A percentile compares a stretch with the other conserved stretches of the same genome.
Conservation (phyloP, 2,797 vertebrate genomes). For the Nasua narica region DNA sequence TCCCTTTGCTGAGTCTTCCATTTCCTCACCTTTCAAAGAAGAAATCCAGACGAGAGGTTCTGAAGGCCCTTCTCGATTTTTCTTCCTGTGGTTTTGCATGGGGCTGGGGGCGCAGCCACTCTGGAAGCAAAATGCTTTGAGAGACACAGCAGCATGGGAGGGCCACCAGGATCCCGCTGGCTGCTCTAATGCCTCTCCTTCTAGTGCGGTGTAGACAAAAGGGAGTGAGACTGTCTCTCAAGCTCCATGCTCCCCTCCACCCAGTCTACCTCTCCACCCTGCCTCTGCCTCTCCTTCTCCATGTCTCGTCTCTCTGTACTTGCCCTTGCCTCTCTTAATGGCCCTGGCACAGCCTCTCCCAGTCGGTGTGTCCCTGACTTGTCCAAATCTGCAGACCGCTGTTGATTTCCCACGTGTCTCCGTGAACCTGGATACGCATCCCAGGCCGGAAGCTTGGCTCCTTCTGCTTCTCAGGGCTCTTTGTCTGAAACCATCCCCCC, state of each 20-base stretch:
- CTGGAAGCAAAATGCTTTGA: not conserved
- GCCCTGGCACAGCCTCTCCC: not conserved
- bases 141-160: not conserved
- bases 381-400: not conserved
- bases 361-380: not conserved
- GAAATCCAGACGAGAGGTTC: not conserved
- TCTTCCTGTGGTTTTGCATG: not conserved
- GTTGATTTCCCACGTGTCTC: not conserved
- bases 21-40: constrained; percentile 43
- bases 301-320: not conserved
- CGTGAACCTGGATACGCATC: not conserved
- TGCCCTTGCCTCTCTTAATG: not conserved
- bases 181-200: not conserved
- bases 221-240: not conserved
- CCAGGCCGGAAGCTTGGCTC: not conserved
- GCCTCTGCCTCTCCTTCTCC: not conserved
- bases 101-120: not conserved
- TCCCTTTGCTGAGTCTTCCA: not conserved
- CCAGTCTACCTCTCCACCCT: not conserved
- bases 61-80: not conserved
- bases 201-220: not conserved
- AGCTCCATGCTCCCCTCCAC: not conserved
- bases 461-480: not conserved
- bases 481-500: not conserved
- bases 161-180: not conserved